Conservation (phyloP, 2,113 vertebrate genomes). For the Notechis scutatus region DNA sequence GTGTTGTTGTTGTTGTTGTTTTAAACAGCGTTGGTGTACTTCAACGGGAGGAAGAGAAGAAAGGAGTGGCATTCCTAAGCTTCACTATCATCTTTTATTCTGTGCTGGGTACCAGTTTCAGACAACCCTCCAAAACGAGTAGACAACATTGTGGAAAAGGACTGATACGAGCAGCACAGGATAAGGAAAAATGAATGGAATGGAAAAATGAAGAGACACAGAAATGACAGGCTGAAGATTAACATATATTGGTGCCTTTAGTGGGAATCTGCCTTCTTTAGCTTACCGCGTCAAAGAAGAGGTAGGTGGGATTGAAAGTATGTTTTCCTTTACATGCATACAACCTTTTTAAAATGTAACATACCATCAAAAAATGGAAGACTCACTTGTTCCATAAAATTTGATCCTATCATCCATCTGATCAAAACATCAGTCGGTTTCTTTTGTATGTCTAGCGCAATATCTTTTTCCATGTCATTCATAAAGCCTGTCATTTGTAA, state of each 20-base stretch:
- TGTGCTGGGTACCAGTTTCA: conserved; percentile 12
- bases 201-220: not conserved
- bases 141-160: not conserved
- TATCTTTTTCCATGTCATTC: not conserved
- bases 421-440: not conserved
- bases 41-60: not conserved
- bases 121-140: not conserved
- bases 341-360: not conserved
- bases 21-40: not conserved
- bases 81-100: not conserved
- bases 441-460: not conserved
- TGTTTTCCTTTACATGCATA: not conserved
- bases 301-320: not conserved
- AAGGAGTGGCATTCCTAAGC: not conserved
- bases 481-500: not conserved
- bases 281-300: not conserved
- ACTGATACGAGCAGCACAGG: no score
- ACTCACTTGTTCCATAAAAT: not conserved
- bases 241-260: not conserved
- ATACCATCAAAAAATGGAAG: not conserved
- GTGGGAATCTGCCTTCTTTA: not conserved
- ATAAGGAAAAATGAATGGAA: not conserved
- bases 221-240: not conserved
- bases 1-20: not conserved
- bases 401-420: not conserved